These are phyloP conservation scores for Dendrocincla tyrannina DNA, from an alignment of 2,797 vertebrate genomes.

Conservation along the genomic window DNA sequence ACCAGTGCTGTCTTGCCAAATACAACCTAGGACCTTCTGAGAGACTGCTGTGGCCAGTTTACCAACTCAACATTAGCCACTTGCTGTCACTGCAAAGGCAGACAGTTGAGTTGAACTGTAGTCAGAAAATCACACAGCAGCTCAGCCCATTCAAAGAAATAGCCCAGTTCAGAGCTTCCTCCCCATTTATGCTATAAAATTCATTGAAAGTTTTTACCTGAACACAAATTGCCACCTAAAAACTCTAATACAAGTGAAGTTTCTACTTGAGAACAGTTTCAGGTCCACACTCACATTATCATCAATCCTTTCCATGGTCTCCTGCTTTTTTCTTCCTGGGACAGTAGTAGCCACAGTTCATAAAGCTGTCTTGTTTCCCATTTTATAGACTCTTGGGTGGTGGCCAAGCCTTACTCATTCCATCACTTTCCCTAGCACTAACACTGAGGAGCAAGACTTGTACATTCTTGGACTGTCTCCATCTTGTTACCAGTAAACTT, in stretches of 20 bases:
- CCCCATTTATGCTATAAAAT: neutral
- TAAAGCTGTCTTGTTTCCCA: neutral
- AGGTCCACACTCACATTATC: neutral
- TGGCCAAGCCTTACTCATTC: neutral
- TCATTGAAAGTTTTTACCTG: neutral
- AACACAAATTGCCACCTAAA: neutral
- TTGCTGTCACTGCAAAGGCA: neutral
- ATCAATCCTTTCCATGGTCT: neutral
- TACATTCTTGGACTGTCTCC: neutral
- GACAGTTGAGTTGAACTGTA: neutral
- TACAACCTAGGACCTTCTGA: neutral
- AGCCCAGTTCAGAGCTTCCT: neutral
- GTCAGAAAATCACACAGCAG: accelerated
- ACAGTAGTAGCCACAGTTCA: neutral
- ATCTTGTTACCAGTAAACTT: neutral
- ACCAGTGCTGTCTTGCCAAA: neutral
- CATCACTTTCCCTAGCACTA: neutral
- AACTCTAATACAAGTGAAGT: neutral
- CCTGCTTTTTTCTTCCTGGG: neutral
- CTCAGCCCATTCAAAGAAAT: neutral
- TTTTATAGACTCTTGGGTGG: neutral
- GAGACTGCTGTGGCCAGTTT: neutral
- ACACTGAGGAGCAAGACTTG: neutral
- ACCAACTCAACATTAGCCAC: neutral
- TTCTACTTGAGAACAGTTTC: neutral